Conservation (phyloP, 2,797 vertebrate genomes). For the Crax fasciolata region DNA sequence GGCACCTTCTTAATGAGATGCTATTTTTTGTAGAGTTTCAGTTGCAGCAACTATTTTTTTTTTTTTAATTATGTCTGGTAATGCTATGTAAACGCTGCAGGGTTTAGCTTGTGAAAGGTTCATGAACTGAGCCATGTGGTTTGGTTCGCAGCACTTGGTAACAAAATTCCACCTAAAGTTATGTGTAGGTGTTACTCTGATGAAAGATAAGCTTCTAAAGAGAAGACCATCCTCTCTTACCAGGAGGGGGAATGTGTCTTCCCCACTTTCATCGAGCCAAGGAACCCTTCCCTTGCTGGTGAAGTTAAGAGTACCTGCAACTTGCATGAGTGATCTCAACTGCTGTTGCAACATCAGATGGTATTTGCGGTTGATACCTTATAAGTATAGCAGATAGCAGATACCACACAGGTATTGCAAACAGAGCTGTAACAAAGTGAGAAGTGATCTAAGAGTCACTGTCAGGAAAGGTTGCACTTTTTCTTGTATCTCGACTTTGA, state of each 20-base stretch:
- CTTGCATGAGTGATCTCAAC: constrained; percentile 14
- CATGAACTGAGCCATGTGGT: constrained; percentile 28
- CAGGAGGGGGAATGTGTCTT: neutral
- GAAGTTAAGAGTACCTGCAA: neutral
- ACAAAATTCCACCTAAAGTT: constrained; percentile 36
- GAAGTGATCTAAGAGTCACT: neutral
- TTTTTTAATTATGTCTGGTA: constrained; percentile 64
- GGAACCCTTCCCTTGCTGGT: constrained; percentile 3
- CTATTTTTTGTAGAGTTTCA: constrained; percentile 52
- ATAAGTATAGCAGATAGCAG: constrained; percentile 10
- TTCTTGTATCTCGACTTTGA: neutral
- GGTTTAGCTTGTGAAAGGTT: constrained; percentile 65
- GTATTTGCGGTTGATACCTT: neutral
- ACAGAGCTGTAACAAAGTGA: neutral
- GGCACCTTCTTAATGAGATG: constrained; percentile 67
- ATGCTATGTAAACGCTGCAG: constrained; percentile 47
- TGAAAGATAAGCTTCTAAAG: constrained; percentile 37
- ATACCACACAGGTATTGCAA: neutral
- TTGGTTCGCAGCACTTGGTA: constrained; percentile 28
- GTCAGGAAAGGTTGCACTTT: neutral
- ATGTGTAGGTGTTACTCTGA: constrained; percentile 45
- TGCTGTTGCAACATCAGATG: neutral
- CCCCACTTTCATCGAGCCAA: neutral
- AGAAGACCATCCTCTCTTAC: neutral
- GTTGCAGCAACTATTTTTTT: constrained; percentile 31